Percentiles rank a stretch among this genome's conserved stretches.
Conservation (phyloP, 1,140 invertebrate species). For the Neodiprion virginianus region DNA sequence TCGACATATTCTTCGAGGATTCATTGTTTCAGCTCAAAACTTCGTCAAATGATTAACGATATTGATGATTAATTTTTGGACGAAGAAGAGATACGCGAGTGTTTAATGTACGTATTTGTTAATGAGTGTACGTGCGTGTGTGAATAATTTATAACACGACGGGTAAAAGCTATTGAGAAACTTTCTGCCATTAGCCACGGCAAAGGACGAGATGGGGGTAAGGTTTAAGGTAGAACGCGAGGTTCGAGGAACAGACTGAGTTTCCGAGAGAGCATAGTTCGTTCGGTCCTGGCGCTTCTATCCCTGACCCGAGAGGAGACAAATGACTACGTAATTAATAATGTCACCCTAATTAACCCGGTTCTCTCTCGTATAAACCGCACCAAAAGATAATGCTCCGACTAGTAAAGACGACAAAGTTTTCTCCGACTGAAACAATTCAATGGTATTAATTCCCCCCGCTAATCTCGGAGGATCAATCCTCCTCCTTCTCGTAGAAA, state of each 20-base stretch:
- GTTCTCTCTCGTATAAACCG: background rate
- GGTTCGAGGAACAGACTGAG: background rate
- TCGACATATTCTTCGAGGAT: no score
- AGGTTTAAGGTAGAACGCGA: background rate
- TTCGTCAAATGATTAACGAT: background rate
- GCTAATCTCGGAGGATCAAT: no score
- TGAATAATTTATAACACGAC: background rate
- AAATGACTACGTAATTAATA: conserved; percentile 6
- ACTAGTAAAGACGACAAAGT: background rate
- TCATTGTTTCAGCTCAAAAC: no score
- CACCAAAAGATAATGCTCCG: background rate
- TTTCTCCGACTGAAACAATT: no score
- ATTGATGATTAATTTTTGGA: background rate
- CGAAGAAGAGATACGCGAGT: background rate
- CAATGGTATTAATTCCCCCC: no score
- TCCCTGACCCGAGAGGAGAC: background rate
- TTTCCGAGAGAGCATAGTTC: background rate
- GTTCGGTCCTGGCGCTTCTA: background rate
- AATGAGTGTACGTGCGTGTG: background rate
- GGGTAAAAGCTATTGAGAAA: background rate
- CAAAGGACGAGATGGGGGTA: background rate
- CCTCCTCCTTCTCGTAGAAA: no score
- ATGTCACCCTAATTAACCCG: conserved; percentile 1
- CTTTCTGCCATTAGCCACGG: background rate
- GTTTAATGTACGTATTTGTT: no score